Evolutionary conservation across 2,888 invertebrate species (phyloP).

Genomic region (Diabrotica balteata): DNA sequence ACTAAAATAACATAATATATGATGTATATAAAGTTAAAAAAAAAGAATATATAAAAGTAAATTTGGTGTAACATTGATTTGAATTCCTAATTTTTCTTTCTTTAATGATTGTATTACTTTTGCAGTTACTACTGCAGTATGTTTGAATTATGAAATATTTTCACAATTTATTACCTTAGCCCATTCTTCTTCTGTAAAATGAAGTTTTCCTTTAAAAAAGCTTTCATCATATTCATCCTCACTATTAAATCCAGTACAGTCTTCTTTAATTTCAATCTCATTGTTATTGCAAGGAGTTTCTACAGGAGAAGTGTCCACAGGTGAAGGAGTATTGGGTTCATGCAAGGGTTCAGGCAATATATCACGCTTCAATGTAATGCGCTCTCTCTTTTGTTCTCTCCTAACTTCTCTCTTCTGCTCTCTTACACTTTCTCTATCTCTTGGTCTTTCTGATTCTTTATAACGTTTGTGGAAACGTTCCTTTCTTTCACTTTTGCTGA

Average conservation of each 20-base stretch:
- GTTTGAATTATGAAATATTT: too few species aligned
- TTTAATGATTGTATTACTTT: too few species aligned
- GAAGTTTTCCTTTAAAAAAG: conserved; percentile 41
- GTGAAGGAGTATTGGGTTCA: conserved; percentile 44
- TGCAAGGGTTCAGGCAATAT: conserved; percentile 52
- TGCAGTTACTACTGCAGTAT: too few species aligned
- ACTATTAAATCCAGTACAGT: conserved; percentile 59
- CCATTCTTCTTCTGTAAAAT: conserved; percentile 59
- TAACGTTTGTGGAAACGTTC: conserved; percentile 56
- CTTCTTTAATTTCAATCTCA: conserved; percentile 53
- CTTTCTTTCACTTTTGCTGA: conserved; percentile 51
- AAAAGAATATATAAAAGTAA: too few species aligned
- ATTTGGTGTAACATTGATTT: too few species aligned
- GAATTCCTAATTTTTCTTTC: too few species aligned
- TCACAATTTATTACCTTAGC: conserved; percentile 45
- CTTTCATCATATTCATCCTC: conserved; percentile 59
- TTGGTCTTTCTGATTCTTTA: conserved; percentile 53
- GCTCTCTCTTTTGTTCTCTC: conserved; percentile 51
- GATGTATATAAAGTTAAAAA: too few species aligned
- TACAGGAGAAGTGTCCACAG: conserved; percentile 45
- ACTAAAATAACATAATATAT: too few species aligned
- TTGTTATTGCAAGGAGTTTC: conserved; percentile 51
- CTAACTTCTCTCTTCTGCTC: conserved; percentile 55
- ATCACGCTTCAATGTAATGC: conserved; percentile 50
- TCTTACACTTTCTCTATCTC: conserved; percentile 53